phyloP scores from a whole-genome alignment of 1,140 invertebrate species.

The Drosophila dunni region DNA sequence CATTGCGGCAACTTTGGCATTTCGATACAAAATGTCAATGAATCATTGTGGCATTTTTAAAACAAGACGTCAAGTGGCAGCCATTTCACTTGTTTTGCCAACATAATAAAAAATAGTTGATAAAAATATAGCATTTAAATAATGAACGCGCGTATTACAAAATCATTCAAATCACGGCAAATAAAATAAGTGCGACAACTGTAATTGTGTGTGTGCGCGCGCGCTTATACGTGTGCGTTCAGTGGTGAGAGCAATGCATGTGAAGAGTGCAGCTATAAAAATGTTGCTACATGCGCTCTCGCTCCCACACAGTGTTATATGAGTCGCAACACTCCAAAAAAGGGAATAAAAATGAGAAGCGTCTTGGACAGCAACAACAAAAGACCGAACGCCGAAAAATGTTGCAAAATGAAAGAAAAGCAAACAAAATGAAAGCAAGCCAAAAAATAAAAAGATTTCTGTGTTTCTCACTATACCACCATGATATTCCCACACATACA shows the following conservation, averaged over 20 bases:
- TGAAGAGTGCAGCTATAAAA: constrained; percentile 77
- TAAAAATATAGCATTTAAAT: constrained; percentile 39
- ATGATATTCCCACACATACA: constrained; percentile 12
- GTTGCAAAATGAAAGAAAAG: constrained; percentile 68
- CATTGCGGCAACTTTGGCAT: constrained; percentile 53
- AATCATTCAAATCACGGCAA: constrained; percentile 81
- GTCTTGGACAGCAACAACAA: constrained; percentile 62
- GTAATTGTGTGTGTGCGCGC: constrained; percentile 43
- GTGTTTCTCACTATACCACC: constrained; percentile 25
- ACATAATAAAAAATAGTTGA: constrained; percentile 13
- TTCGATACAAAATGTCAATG: constrained; percentile 63
- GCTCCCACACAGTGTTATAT: constrained; percentile 76
- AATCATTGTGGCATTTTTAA: constrained; percentile 53
- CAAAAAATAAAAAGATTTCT: constrained; percentile 47
- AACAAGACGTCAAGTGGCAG: constrained; percentile 26
- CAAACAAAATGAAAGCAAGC: constrained; percentile 64
- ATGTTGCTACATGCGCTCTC: constrained; percentile 58
- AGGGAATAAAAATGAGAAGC: constrained; percentile 80
- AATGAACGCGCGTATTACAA: constrained; percentile 79
- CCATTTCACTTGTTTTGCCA: constrained; percentile 16
- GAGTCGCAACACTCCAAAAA: constrained; percentile 81
- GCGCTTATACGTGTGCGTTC: constrained; percentile 50
- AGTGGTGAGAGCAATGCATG: constrained; percentile 66
- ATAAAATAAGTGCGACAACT: constrained; percentile 76
- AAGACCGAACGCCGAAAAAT: constrained; percentile 71